Evolutionary conservation across 1,140 invertebrate species (phyloP).

Genomic region (Zelostemma sp.): DNA sequence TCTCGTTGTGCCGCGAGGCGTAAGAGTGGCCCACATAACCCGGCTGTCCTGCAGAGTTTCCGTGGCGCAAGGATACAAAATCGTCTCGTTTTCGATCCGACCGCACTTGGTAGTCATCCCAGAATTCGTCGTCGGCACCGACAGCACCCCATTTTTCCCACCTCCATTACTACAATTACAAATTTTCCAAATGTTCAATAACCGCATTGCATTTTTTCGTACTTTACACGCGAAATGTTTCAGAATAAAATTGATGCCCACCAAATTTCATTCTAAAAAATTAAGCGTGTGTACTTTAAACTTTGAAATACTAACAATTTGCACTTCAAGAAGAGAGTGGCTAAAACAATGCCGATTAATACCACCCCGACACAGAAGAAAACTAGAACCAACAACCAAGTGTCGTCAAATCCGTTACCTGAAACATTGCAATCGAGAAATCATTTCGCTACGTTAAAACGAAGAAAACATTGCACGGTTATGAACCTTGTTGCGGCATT

Average conservation of each 20-base stretch:
- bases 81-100: constrained; percentile 67
- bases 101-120: constrained; percentile 57
- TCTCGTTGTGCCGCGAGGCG: constrained; percentile 80
- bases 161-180: constrained; percentile 48
- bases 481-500: constrained; percentile 80
- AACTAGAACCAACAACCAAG: constrained; percentile 84
- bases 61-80: constrained; percentile 68
- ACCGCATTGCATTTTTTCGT: no score
- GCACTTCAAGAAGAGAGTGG: constrained; percentile 82
- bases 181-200: not conserved
- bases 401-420: constrained; percentile 77
- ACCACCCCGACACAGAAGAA: constrained; percentile 83
- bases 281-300: no score
- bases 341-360: constrained; percentile 81
- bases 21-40: constrained; percentile 87
- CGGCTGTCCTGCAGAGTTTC: constrained; percentile 72
- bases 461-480: no score
- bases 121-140: constrained; percentile 55
- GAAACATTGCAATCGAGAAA: constrained; percentile 37
- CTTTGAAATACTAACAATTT: constrained; percentile 81
- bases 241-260: no score
- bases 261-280: no score
- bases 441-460: no score
- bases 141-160: constrained; percentile 58
- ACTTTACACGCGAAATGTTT: not conserved